These are phyloP conservation scores for Allobates femoralis DNA, from an alignment of 2,797 vertebrate species.

Conservation along the genomic window DNA sequence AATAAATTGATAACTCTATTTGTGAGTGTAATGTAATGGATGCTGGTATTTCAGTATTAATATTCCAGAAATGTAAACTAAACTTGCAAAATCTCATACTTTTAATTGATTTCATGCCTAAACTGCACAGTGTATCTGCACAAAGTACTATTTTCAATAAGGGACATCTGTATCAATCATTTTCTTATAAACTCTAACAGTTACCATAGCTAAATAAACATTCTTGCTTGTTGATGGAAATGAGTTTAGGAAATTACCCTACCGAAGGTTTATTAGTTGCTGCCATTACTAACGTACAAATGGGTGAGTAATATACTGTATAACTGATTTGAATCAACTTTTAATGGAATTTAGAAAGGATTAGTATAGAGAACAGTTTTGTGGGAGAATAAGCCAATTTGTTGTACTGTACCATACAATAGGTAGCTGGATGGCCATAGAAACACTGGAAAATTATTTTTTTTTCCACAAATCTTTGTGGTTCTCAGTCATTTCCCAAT, in stretches of 20 bases:
- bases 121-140: background rate
- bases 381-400: background rate
- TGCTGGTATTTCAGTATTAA: background rate
- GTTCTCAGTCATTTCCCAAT: no score
- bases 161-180: constrained; percentile 23
- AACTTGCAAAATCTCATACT: background rate
- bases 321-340: constrained; percentile 4
- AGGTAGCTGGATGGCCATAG: background rate
- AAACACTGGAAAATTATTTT: background rate
- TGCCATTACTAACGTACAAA: constrained; percentile 18
- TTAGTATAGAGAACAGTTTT: background rate
- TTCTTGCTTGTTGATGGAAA: constrained; percentile 35
- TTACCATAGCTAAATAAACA: constrained; percentile 47
- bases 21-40: no score
- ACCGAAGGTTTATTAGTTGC: constrained; percentile 28
- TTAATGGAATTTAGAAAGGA: constrained; percentile 17
- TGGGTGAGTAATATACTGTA: background rate
- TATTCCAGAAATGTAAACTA: background rate
- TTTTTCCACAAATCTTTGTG: background rate
- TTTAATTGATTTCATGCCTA: background rate
- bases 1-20: no score
- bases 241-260: constrained; percentile 42
- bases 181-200: constrained; percentile 11
- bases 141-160: constrained; percentile 8
- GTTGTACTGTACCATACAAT: background rate